These are phyloP conservation scores for Apistogramma diplotaenia DNA, from an alignment of 2,113 vertebrate genomes.

Conservation along the genomic window DNA sequence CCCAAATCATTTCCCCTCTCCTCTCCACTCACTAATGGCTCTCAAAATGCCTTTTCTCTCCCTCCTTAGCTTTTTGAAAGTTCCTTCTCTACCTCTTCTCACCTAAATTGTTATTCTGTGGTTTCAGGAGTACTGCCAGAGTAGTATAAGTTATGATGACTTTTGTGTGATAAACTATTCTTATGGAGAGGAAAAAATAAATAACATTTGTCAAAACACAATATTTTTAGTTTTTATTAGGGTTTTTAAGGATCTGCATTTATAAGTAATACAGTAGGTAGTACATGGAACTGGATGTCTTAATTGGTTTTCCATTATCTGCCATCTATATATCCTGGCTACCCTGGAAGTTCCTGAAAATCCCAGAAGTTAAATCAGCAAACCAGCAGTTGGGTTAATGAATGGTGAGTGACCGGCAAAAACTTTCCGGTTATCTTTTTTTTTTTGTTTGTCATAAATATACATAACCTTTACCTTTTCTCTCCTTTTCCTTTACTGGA, in stretches of 20 bases:
- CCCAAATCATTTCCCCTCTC: background rate
- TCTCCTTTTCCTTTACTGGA: background rate
- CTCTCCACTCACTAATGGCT: slow-evolving; percentile 29
- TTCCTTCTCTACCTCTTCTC: slow-evolving; percentile 6
- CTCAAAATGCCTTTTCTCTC: slow-evolving; percentile 25
- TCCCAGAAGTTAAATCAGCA: background rate
- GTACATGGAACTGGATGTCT: background rate
- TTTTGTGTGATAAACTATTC: background rate
- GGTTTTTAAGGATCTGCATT: background rate
- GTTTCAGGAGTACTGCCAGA: background rate
- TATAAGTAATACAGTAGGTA: background rate
- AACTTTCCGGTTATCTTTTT: background rate
- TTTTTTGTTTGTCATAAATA: background rate
- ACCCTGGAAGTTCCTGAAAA: background rate
- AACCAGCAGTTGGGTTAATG: background rate
- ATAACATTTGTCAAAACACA: background rate
- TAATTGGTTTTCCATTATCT: background rate
- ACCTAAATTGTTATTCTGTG: background rate
- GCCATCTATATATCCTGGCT: background rate
- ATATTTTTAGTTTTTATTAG: background rate
- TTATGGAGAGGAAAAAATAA: background rate
- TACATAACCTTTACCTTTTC: background rate
- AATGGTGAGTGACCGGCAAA: background rate
- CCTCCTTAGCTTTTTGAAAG: slow-evolving; percentile 4
- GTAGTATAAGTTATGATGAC: background rate